Evolutionary conservation across 2,888 invertebrate species (phyloP).

Genomic region (Patella caerulea): DNA sequence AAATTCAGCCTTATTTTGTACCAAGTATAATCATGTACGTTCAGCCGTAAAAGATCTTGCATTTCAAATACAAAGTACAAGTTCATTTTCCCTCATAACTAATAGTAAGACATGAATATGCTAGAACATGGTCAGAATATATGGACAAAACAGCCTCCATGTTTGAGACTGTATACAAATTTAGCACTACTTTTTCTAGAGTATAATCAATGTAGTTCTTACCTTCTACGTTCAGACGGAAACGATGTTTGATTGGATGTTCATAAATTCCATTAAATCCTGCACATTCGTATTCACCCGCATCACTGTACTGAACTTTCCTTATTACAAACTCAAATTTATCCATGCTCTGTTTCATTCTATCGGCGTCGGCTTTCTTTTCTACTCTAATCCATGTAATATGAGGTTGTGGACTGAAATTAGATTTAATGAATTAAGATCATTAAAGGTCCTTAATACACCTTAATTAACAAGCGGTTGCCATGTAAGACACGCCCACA

Average conservation of each 20-base stretch:
- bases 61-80: too few relatives aligned
- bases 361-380: constrained; percentile 74
- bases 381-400: constrained; percentile 92
- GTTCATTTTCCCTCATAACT: background rate
- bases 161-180: too few relatives aligned
- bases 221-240: constrained; percentile 71
- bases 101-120: background rate
- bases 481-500: too few relatives aligned
- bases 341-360: constrained; percentile 81
- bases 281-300: constrained; percentile 91
- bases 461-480: too few relatives aligned
- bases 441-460: too few relatives aligned
- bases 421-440: too few relatives aligned
- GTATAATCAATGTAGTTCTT: constrained; percentile 29
- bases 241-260: constrained; percentile 60
- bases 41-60: too few relatives aligned
- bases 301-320: constrained; percentile 78
- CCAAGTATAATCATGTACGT: too few relatives aligned
- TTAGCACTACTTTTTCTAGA: background rate
- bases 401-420: constrained; percentile 86
- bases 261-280: constrained; percentile 58
- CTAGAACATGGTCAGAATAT: background rate
- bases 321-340: constrained; percentile 85
- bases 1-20: too few relatives aligned
- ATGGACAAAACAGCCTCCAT: background rate